A percentile compares a stretch with the other conserved stretches of the same genome.
Evolutionary conservation across 2,113 vertebrate species (phyloP).

Genomic region (Seriola rivoliana): DNA sequence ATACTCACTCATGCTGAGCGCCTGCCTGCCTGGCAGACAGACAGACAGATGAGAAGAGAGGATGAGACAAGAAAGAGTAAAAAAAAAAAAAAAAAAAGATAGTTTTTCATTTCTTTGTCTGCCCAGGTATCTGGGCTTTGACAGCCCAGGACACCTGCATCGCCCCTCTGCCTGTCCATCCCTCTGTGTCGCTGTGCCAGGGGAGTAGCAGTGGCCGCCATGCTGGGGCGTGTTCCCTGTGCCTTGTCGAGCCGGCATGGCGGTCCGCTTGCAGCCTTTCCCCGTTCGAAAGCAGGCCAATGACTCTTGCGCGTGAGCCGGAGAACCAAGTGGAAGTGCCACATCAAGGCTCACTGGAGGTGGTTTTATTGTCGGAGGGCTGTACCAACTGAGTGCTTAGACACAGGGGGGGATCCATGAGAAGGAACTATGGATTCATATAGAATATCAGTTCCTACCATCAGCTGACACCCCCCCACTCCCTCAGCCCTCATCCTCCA

Average conservation of each 20-base stretch:
- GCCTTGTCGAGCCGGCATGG: constrained; percentile 70
- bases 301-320: constrained; percentile 76
- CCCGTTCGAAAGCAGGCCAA: constrained; percentile 47
- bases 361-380: constrained; percentile 98
- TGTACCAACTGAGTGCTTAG: constrained; percentile 90
- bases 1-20: constrained; percentile 83
- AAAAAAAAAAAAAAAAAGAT: constrained; percentile 18
- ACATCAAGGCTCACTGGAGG: constrained; percentile 94
- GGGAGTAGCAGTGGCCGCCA: constrained; percentile 62
- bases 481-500: constrained; percentile 51
- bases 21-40: constrained; percentile 51
- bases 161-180: constrained; percentile 41
- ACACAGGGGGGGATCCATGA: constrained; percentile 80
- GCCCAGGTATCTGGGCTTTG: constrained; percentile 54
- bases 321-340: constrained; percentile 90
- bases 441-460: constrained; percentile 67
- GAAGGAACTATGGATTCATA: constrained; percentile 84
- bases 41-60: constrained; percentile 50
- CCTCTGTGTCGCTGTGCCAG: constrained; percentile 27
- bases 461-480: constrained; percentile 67
- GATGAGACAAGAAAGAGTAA: constrained; percentile 43
- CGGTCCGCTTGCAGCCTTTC: constrained; percentile 65
- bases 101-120: constrained; percentile 60
- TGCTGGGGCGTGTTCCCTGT: constrained; percentile 79
- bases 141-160: constrained; percentile 50